Conservation (phyloP, 2,113 vertebrate genomes). For the Acrocephalus arundinaceus region DNA sequence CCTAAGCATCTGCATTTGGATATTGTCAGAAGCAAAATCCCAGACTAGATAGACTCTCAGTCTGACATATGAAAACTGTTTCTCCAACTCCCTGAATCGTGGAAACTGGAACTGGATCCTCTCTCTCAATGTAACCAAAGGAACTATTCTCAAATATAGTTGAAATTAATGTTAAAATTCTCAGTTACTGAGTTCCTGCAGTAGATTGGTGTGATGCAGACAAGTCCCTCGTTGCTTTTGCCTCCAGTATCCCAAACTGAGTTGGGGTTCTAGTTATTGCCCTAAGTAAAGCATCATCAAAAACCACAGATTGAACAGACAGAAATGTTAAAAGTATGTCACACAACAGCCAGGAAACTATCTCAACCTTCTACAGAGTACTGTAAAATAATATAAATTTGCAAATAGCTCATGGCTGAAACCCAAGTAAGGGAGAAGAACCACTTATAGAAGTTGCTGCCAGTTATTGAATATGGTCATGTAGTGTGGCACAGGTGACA, state of each 20-base stretch:
- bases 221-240: accelerated
- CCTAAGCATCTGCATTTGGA: not conserved
- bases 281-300: not conserved
- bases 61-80: not conserved
- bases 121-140: not conserved
- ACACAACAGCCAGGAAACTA: not conserved
- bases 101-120: not conserved
- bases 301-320: not conserved
- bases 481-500: not conserved
- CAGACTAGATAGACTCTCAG: not conserved
- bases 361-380: not conserved
- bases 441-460: accelerated
- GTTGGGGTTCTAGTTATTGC: not conserved
- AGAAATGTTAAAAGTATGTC: not conserved
- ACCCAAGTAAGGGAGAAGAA: not conserved
- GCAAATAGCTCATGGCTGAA: not conserved
- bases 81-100: not conserved
- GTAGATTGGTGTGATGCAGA: not conserved
- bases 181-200: not conserved
- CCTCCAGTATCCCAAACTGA: not conserved
- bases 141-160: not conserved
- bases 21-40: not conserved
- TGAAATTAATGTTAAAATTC: not conserved
- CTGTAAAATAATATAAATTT: not conserved
- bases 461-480: not conserved